Base-by-base conservation (phyloP, 1,140 invertebrate species). In the Dryas iulia region DNA sequence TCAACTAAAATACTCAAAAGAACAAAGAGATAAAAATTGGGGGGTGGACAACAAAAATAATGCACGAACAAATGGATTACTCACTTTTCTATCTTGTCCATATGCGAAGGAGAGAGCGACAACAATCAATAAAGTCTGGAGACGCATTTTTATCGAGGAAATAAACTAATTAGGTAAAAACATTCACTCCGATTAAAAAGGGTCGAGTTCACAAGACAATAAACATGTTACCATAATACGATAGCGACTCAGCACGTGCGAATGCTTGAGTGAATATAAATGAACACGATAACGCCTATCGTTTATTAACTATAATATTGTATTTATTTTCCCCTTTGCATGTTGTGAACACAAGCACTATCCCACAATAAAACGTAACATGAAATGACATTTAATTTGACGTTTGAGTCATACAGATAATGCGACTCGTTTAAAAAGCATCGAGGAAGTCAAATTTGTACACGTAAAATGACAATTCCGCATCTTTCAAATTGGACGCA, bases 51-150 rank as follows among this genome's bases (percentile, higher is more conserved):
- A 59, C 14, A 53, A 33, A 61, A 57, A 53, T 26, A 24, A 63
- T 53, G 60, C 14, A 3, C 11, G 3, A 24, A 69, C 21, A 47
- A 35, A 59, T 61, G 39, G 14, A 18, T 35, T 57, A 61, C 73
- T 76, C 69, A 87, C 87, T 83, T 80, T 81, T 72, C 87, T 85
- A 31, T 89, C 81, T 58, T 84, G 76, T 66, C 80, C 85, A 65
- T 70, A 70, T 25, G 64, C 72, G 28, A 73, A 59, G 25, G 79
- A 78, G 69, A 83, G 25, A 18, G 77, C 23, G 53, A 75, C 71
- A 69, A 79, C 56, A 73, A 82, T 69, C 28, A 86, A 69, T 63
- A 85, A 72, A 53, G 69, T 72, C 62, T 58, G 61, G 52, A 76
- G 59, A 70, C 73, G 59, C 73, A 75, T 77, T 70, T 66, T 84